Evolutionary conservation across 2,888 invertebrate genomes (phyloP), one percentile per base, ranked within the genome.

Genomic region (Drosophila tanythrix): DNA sequence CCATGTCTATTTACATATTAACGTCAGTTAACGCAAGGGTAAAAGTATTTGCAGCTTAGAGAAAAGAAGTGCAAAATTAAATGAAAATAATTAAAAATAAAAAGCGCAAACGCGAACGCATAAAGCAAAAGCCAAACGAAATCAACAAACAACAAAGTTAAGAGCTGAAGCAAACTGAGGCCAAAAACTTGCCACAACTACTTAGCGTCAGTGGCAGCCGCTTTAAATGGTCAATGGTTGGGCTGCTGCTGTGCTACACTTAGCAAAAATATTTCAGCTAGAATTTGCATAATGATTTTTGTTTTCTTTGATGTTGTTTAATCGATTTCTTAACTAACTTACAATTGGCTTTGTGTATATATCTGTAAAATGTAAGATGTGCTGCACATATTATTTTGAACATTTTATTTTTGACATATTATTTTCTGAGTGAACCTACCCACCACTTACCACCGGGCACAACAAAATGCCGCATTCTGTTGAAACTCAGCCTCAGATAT

Each of bases 111-210:
- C n/a, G 40, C 21, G 31, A 60, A 61, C 7, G 48, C 21, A 52
- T 13, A 56, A 70, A 51, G 63, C 55, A 50, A 58, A 65, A 79
- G 75, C 66, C 76, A 80, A 80, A 77, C 67, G 72, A 76, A 79
- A 82, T 76, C 76, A 76, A 71, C 80, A 69, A 76, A 73, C 76
- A 69, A 73, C 51, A 74, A 79, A 79, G 36, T 68, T 58, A 57
- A 59, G 61, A 68, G 48, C 68, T 27, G 66, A 57, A 59, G 33
- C 65, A 70, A 56, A 56, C 65, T 57, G 48, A 79, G 57, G 63
- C 70, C 68, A 79, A 50, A 70, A 81, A 74, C 72, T 79, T 77
- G 81, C 81, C 78, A 73, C 86, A 86, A 83, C 82, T 86, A 86
- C 86, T 85, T 85, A 86, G 86, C 84, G 84, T 83, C 83, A 83